These are phyloP conservation scores for Zoanthus solanderi DNA, from an alignment of 92 coral and sea anemone genomes.

Conservation along the genomic window DNA sequence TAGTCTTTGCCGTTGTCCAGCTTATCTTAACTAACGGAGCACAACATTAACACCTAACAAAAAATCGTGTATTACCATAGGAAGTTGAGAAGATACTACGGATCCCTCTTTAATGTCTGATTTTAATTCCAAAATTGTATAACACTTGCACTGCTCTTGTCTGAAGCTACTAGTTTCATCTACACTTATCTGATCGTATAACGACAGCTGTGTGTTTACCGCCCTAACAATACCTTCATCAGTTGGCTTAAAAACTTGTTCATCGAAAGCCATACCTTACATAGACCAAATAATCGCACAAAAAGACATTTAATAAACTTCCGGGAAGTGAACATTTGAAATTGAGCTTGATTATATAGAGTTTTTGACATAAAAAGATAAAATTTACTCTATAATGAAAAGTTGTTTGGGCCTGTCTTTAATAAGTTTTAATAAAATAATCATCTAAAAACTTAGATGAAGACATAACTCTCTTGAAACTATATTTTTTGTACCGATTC, in stretches of 20 bases:
- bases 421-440: background rate
- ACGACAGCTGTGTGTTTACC: background rate
- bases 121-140: background rate
- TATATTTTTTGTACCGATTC: background rate
- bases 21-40: too few species aligned
- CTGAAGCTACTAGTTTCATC: background rate
- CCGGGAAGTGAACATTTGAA: background rate
- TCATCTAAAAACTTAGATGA: background rate
- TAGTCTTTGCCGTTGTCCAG: too few species aligned
- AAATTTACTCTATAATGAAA: background rate
- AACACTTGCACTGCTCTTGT: background rate
- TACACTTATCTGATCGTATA: background rate
- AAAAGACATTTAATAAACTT: background rate
- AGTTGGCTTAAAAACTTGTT: background rate
- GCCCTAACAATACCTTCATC: background rate
- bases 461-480: background rate
- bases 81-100: too few species aligned
- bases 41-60: too few species aligned
- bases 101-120: too few species aligned
- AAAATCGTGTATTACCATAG: too few species aligned
- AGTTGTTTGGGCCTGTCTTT: background rate
- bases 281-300: background rate
- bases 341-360: background rate
- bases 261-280: background rate
- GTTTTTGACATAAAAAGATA: background rate